phyloP scores from a whole-genome alignment of 2,797 vertebrate species.

The Cirrhinus molitorella region DNA sequence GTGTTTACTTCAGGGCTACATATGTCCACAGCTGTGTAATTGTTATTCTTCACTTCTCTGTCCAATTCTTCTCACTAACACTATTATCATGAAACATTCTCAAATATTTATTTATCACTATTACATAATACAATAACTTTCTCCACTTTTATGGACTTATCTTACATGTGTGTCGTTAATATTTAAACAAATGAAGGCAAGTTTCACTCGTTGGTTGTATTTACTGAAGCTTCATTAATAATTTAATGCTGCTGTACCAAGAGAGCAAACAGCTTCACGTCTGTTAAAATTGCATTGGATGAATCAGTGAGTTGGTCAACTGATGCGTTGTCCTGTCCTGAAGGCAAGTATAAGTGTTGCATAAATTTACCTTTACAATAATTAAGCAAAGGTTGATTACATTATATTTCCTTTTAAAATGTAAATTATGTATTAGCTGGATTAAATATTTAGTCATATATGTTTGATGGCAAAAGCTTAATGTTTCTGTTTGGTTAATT shows the following conservation, averaged over 20 bases:
- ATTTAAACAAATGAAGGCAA: neutral
- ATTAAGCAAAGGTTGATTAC: neutral
- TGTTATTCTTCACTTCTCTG: too few relatives aligned
- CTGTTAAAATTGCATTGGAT: neutral
- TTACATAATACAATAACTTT: neutral
- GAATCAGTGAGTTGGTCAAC: neutral
- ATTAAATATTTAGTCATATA: neutral
- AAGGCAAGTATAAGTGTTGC: neutral
- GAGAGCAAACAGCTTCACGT: neutral
- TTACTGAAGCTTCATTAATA: neutral
- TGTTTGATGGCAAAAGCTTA: neutral
- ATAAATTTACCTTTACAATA: neutral
- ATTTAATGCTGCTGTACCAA: neutral
- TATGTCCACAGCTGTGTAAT: too few relatives aligned
- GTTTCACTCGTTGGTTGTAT: neutral
- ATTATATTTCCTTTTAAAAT: neutral
- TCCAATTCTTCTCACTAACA: too few relatives aligned
- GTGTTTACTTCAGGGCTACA: too few relatives aligned
- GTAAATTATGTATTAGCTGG: neutral
- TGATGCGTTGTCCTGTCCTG: neutral
- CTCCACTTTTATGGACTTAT: neutral
- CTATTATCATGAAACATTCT: too few relatives aligned
- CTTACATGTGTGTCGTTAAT: neutral
- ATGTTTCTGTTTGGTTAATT: neutral
- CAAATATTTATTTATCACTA: too few relatives aligned